Evolutionary conservation across 1,140 invertebrate species (phyloP), one percentile per base, ranked within the genome.

Genomic region (Tetragnatha versicolor): DNA sequence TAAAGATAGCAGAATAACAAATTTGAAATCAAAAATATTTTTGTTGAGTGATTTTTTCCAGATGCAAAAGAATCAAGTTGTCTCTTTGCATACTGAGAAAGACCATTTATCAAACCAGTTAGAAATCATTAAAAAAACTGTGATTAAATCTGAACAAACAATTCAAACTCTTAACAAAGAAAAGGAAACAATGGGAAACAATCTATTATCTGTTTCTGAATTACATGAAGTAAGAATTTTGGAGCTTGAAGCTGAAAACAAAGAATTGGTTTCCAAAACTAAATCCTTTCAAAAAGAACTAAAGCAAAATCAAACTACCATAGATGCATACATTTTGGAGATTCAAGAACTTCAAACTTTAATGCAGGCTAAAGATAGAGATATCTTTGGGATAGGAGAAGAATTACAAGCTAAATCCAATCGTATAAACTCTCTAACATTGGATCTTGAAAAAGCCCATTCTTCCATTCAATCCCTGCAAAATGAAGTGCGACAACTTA

Each of bases 401-500:
- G 53, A 73, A 33, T 17, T 45, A n/a, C 29, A 45, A 22, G 33
- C 27, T 17, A 60, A 25, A 20, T 22, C 31, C 20, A 29, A 31
- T 3, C 7, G 9, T 20, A 9, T 61, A 31, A 39, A 17, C 10
- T 9, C 12, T 55, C n/a, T 70, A 3, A 31, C 37, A 14, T 37
- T 51, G 31, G 51, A 55, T 9, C 17, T 70, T 17, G 6, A 20
- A 37, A 12, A 2, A 35, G 29, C 68, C 35, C 47, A 70, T 20
- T 37, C 51, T 5, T 25, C 51, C 22, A 55, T 70, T 25, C 17
- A n/a, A 6, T 37, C 20, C 2, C 49, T 70, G 12, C 49, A 55
- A 53, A 55, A 55, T 53, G 31, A 70, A 70, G 55, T 70, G 14
- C 14, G 20, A 14, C 25, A 53, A 9, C 29, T 70, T 27, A 70